Evolutionary conservation across 2,888 invertebrate genomes (phyloP), one percentile per base, ranked within the genome.

Genomic region (Cosmopolites sordidus): DNA sequence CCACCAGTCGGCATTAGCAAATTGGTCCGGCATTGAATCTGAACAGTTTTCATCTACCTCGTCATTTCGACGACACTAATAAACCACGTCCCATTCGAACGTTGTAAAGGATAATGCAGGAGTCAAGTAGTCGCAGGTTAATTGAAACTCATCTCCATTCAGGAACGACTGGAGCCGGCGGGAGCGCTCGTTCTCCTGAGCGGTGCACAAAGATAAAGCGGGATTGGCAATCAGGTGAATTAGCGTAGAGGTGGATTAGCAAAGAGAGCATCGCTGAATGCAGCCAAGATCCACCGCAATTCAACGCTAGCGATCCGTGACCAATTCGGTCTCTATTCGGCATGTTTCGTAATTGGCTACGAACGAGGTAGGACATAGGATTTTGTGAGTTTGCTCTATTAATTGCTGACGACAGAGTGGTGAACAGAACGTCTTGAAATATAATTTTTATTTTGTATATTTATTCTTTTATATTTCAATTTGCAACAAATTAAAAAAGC

Each of bases 181-280:
- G 22, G 22, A 22, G 51, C 47, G 55, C 47, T 56, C 56, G 48
- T 56, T 51, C 45, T 56, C 56, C 48, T 46, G 42, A 52, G 48
- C 48, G 37, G 41, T 56, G 56, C 56, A 56, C 58, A 56, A 58
- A 68, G 71, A 71, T 71, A 71, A 70, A 33, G 33, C 68, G 58
- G 65, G 69, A 58, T 70, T 67, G 65, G 71, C 70, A 70, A 71
- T 71, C 71, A 70, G 68, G 69, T 69, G 71, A 70, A 72, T 72
- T 67, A 64, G 62, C 60, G 61, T 57, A 48, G 52, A 52, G 22
- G 22, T 8, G 33, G 33, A 33, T 33, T 33, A 70, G 67, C 69
- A 68, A 72, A 72, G 71, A 73, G 73, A 72, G 71, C 72, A 72
- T 56, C 45, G 33, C 37, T 55, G 51, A 55, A 55, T 55, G 69